Evolutionary conservation across 2,113 vertebrate species (phyloP).

Genomic region (Indicator maculatus): DNA sequence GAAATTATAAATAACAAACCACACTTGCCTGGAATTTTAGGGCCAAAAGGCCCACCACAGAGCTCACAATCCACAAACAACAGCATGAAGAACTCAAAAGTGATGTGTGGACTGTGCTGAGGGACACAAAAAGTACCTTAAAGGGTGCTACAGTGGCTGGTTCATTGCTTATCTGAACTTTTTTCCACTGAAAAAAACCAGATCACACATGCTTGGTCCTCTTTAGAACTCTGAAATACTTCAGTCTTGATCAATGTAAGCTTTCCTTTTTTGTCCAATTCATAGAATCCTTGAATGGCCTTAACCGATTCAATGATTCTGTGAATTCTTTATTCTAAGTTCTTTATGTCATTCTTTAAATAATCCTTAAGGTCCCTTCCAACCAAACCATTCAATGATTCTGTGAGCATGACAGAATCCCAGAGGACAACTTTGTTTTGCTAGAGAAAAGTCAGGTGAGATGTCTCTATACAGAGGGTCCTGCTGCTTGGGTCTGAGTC

Average conservation of each 20-base stretch:
- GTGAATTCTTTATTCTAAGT: too few species aligned
- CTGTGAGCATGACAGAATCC: neutral
- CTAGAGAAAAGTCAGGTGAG: neutral
- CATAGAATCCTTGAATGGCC: neutral
- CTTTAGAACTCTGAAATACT: neutral
- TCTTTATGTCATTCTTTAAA: too few species aligned
- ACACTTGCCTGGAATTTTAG: neutral
- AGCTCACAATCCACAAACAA: neutral
- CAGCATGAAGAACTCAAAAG: neutral
- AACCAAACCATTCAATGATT: too few species aligned
- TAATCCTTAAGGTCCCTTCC: too few species aligned
- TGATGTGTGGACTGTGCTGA: neutral
- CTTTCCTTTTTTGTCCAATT: neutral
- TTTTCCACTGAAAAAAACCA: neutral
- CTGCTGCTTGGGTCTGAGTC: neutral
- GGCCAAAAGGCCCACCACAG: neutral
- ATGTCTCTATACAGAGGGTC: fast-evolving
- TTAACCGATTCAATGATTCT: too few species aligned
- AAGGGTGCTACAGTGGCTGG: neutral
- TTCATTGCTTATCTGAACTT: too few species aligned
- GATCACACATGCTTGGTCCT: too few species aligned
- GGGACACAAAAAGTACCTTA: neutral
- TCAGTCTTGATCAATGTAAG: fast-evolving
- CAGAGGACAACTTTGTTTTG: neutral
- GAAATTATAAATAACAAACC: neutral